Evolutionary conservation across 2,113 vertebrate species (phyloP), one percentile per base, ranked within the genome.

Genomic region (Conger conger): DNA sequence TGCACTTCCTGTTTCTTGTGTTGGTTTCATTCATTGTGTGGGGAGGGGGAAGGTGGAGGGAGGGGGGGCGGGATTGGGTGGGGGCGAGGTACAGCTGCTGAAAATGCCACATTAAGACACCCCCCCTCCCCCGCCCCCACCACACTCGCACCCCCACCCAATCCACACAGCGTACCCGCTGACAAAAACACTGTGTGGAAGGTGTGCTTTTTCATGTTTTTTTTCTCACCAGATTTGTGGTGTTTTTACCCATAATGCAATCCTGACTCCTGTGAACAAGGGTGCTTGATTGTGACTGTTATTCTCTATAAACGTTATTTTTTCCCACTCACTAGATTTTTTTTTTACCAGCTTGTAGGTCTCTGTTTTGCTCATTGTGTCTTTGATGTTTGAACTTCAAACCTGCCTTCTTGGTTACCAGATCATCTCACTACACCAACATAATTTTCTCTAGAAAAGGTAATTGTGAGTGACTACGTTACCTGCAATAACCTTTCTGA

Each of bases 1-100:
- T 92, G 92, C 92, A 94, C 94, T 94, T 95, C 94, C 95, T 95
- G 93, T 93, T 90, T 89, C 95, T 95, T 96, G 94, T 94, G 93
- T 92, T 91, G 90, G 91, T 93, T 92, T 93, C 93, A n/a, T n/a
- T n/a, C n/a, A 95, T 95, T 95, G 94, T 95, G 93, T 90, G 84
- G 50, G 82, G 77, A 85, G 86, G 68, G 60, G 77, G 87, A 85
- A 81, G 79, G 86, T 77, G 86, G 85, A 86, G 78, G 87, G 88
- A 87, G 76, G 88, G 84, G 76, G 77, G 76, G 87, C 82, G 80
- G 79, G 86, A 76, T 87, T 86, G 87, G 79, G 87, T 88, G 86
- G 73, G 80, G 50, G 37, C 85, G 89, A 89, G 57, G 82, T 88
- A 94, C 94, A 94, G 94, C 94, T 94, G 93, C 91, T 93, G 90